Evolutionary conservation across 2,888 invertebrate species (phyloP).

Genomic region (Callyntrura sp.): DNA sequence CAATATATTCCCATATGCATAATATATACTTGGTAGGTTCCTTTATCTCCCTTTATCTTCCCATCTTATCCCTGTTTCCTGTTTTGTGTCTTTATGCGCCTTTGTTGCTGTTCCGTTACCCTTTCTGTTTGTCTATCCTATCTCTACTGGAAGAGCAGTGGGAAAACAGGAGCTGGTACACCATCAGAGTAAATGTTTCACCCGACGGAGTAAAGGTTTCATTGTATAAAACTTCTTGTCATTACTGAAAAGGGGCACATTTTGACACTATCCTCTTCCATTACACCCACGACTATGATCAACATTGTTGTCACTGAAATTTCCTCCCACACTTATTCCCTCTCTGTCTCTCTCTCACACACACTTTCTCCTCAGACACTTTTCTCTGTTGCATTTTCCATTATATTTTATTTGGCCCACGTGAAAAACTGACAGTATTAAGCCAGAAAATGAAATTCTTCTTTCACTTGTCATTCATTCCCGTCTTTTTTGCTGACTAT

Average conservation of each 20-base stretch:
- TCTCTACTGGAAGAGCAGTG: no score
- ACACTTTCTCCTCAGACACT: neutral
- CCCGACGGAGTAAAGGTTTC: no score
- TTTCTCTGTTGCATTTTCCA: constrained; percentile 31
- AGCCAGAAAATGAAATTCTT: constrained; percentile 43
- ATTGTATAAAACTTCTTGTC: no score
- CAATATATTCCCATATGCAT: no score
- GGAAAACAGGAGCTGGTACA: no score
- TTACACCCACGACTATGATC: no score
- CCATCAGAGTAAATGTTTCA: no score
- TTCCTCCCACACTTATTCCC: no score
- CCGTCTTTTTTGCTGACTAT: constrained; percentile 7
- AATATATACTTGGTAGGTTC: no score
- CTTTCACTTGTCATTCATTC: constrained; percentile 62
- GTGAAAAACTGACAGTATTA: constrained; percentile 52
- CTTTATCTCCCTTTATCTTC: neutral
- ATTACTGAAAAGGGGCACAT: constrained; percentile 10
- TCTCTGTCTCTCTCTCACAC: neutral
- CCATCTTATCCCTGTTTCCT: neutral
- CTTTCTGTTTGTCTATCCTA: no score
- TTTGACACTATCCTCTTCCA: no score
- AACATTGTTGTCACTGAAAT: no score
- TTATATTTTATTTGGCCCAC: constrained; percentile 34
- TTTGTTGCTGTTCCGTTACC: neutral
- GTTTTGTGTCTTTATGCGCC: neutral